Conservation (phyloP, 1,140 invertebrate genomes). For the Aphidius gifuensis region DNA sequence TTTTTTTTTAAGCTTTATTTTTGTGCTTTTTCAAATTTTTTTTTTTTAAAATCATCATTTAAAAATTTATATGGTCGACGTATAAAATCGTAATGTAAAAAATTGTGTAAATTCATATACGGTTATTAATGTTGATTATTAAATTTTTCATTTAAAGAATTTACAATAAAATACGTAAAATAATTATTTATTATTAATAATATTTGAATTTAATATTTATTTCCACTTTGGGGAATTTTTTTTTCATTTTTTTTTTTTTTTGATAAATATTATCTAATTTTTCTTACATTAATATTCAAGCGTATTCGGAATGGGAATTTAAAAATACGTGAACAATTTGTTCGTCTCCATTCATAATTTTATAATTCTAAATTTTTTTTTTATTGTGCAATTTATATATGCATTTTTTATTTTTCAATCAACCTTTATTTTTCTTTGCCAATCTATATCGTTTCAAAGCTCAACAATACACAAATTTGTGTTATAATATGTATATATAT, state of each 20-base stretch:
- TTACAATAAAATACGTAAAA: conserved; percentile 4
- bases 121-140: conserved; percentile 31
- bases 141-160: conserved; percentile 18
- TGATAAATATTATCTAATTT: conserved; percentile 13
- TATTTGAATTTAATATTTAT: not conserved
- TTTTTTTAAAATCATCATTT: not conserved
- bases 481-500: too few species aligned
- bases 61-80: conserved; percentile 22
- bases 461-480: conserved; percentile 22
- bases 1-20: conserved; percentile 11
- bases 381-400: not conserved
- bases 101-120: conserved; percentile 41
- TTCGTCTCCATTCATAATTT: not conserved
- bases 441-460: conserved; percentile 23
- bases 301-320: conserved; percentile 24
- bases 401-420: not conserved
- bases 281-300: conserved; percentile 22
- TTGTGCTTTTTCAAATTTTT: conserved; percentile 1
- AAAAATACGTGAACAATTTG: conserved; percentile 18
- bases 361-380: not conserved
- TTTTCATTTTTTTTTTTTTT: conserved; percentile 10
- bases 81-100: conserved; percentile 44
- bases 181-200: conserved; percentile 9
- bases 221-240: not conserved
- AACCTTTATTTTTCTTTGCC: not conserved